Base-by-base conservation (phyloP, 2,888 invertebrate genomes). In the Cremastinae sp. region DNA sequence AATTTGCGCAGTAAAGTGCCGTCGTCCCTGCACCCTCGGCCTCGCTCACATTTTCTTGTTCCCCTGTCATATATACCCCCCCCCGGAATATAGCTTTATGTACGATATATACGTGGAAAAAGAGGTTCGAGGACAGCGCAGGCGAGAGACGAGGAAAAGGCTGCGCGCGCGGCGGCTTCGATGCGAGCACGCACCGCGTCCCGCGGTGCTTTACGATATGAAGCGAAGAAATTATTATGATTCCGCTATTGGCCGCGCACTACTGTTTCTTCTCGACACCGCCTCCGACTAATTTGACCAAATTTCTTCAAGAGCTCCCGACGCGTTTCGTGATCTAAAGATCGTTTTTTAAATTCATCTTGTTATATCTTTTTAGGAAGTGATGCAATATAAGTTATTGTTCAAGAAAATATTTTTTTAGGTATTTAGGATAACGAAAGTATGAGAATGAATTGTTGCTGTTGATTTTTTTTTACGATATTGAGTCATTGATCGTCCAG, bases 1-100 rank as follows among this genome's bases (percentile, higher is more conserved):
- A 88, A 89, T 89, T 89, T 88, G 87, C 86, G 87, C 86, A 86
- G 86, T 88, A 88, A 88, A 89, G 86, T 86, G 84, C 82, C 80
- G 81, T 79, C 78, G 38, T 70, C 72, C 74, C 70, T 51, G 73
- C 75, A 10, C 56, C 69, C 75, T 16, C 49, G 45, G 58, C 47
- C 65, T 51, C 54, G 22, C 61, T 47, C 43, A 34, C 59, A 34
- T 70, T 70, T 69, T 58, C 62, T 49, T 59, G 20, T 56, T 71
- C 69, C 66, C 78, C 59, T 70, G 43, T 64, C 68, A 61, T 71
- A 53, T 28, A 28, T 28, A 16, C 56, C 53, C 61, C 43, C 34
- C 56, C 53, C 61, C 14, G 51, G 38, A 49, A 41, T 64, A 53
- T 20, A 10, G 53, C 51, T 36, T 20, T 49, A 59, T 51, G 38